Conservation (phyloP, 2,113 vertebrate genomes). For the Dermatemys mawii region DNA sequence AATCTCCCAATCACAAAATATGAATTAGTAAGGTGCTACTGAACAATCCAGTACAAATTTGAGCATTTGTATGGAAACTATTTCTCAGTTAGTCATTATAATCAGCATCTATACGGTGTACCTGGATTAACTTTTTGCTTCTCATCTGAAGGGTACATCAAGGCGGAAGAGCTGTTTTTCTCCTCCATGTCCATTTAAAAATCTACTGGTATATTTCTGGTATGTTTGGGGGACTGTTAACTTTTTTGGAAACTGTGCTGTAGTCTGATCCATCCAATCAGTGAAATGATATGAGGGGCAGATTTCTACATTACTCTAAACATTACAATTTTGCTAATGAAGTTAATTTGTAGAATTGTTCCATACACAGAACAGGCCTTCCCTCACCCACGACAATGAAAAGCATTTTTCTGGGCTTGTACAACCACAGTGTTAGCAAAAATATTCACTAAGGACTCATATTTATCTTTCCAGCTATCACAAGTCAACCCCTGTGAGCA, state of each 20-base stretch:
- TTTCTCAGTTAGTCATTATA: neutral
- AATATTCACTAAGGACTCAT: slow-evolving; percentile 17
- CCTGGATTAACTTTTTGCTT: neutral
- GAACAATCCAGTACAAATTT: neutral
- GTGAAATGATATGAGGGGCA: slow-evolving; percentile 16
- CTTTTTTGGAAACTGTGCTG: slow-evolving; percentile 17
- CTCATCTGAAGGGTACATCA: neutral
- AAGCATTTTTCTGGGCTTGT: slow-evolving; percentile 44
- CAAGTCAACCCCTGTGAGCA: slow-evolving; percentile 49
- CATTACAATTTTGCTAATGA: slow-evolving; percentile 30
- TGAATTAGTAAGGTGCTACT: neutral
- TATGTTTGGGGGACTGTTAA: rapidly evolving
- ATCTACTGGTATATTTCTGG: neutral
- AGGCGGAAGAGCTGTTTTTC: neutral
- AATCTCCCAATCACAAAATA: neutral
- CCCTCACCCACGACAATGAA: slow-evolving; percentile 4
- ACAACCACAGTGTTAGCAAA: neutral
- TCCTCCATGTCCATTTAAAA: slow-evolving; percentile 50
- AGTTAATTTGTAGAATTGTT: slow-evolving; percentile 24
- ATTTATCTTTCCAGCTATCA: slow-evolving; percentile 45
- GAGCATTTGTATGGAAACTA: neutral
- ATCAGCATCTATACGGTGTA: neutral
- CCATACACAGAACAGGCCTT: slow-evolving; percentile 11
- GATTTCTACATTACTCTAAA: neutral
- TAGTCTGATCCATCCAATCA: neutral